Evolutionary conservation across 2,888 invertebrate species (phyloP), one percentile per base, ranked within the genome.

Genomic region (Caenorhabditis uteleia): DNA sequence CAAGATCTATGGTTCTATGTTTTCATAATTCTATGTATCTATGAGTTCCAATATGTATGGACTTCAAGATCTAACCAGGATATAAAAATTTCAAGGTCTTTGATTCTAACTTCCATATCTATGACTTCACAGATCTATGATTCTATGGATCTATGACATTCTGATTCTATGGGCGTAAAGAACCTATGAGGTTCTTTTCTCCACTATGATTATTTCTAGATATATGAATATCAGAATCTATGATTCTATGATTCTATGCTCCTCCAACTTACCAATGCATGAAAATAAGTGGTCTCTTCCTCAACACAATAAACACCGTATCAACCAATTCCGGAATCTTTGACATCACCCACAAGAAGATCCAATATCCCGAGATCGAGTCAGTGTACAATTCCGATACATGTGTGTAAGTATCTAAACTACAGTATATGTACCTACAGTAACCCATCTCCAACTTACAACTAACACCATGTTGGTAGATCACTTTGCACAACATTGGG

Each of bases 251-350:
- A 46, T 34, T 31, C 46, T 23, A n/a, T n/a, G n/a, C n/a, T n/a
- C n/a, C n/a, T 16, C 21, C 7, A 18, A 46, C 54, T 44, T 7
- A 70, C 72, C 72, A 72, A 39, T 72, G 69, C 74, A 77, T 76
- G 51, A 74, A 75, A 66, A 80, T 79, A 12, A 80, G 62, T n/a
- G 79, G 79, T 53, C 72, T 60, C 51, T 80, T 80, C 23, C 80
- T 62, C 31, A 77, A 67, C 3, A 79, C 78, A 54, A 79, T 77
- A 70, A 79, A 79, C n/a, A 79, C 64, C 0, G 79, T 79, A 66
- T 79, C 79, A 39, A 79, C 58, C 23, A 79, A 65, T 56, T 79
- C 79, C 3, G 79, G 79, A 33, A 80, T 77, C 55, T 80, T 80
- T n/a, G 77, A 77, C 34, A 77, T 62, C 5, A 78, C 74, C 79